Evolutionary conservation across 2,797 vertebrate genomes (phyloP).

Genomic region (Nyctibius grandis): DNA sequence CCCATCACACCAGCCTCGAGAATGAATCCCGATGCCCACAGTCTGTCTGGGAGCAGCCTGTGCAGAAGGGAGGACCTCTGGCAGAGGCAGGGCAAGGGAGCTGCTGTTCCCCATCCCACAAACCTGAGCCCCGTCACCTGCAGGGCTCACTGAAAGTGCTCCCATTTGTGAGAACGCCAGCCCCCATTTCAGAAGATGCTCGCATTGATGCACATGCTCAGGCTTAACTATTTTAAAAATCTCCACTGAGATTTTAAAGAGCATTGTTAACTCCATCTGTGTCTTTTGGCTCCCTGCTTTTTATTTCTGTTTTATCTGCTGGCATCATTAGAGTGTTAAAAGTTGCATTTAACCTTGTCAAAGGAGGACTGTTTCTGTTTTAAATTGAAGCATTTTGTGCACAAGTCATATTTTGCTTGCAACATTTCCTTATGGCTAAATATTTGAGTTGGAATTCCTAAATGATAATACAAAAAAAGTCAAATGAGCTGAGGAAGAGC

Average conservation of each 20-base stretch:
- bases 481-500: neutral
- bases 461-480: neutral
- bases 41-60: neutral
- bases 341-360: conserved; percentile 46
- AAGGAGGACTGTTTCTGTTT: neutral
- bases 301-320: conserved; percentile 30
- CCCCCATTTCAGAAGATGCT: neutral
- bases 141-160: neutral
- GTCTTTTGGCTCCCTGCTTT: conserved; percentile 26
- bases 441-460: conserved; percentile 17
- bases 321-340: conserved; percentile 3
- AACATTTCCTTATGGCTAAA: conserved; percentile 13
- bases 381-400: neutral
- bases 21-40: accelerated
- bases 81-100: neutral
- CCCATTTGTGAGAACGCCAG: neutral
- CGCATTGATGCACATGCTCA: neutral
- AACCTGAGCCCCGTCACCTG: neutral
- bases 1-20: neutral
- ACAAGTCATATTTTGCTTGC: neutral
- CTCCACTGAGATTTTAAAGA: neutral
- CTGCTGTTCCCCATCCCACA: neutral
- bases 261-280: conserved; percentile 17
- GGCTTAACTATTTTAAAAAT: neutral
- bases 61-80: neutral